Percentiles rank a stretch among this genome's conserved stretches.
Evolutionary conservation across 2,888 invertebrate species (phyloP).

Genomic region (Onchidella celtica): DNA sequence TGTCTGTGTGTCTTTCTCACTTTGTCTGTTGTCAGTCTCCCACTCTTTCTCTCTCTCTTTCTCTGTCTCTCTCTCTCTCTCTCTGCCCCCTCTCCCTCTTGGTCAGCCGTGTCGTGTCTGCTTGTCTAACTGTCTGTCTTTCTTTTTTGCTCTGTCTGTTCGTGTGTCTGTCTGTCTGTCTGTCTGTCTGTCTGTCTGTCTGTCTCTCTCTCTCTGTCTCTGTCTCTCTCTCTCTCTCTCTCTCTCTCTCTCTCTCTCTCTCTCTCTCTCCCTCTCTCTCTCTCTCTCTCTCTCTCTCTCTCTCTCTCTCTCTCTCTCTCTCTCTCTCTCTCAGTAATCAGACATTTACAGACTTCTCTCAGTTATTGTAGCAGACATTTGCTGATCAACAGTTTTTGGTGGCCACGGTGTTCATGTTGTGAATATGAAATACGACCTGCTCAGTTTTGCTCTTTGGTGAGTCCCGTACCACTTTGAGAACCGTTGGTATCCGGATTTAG

Average conservation of each 20-base stretch:
- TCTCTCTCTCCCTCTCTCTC: neutral
- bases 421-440: too few species aligned
- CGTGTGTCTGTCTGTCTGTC: neutral
- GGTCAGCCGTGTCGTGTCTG: too few species aligned
- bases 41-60: slow-evolving; percentile 6
- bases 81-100: too few species aligned
- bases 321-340: too few species aligned
- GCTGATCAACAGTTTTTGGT: too few species aligned
- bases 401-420: too few species aligned
- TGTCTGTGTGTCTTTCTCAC: neutral
- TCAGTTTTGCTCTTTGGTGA: too few species aligned
- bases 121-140: neutral
- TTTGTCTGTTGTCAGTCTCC: neutral
- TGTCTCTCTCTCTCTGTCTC: neutral
- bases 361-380: too few species aligned
- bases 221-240: neutral
- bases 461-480: too few species aligned
- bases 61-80: slow-evolving; percentile 14
- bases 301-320: slow-evolving; percentile 27
- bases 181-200: neutral
- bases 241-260: neutral
- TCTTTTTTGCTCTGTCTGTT: slow-evolving; percentile 4
- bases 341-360: too few species aligned
- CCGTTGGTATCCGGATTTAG: too few species aligned
- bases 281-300: neutral